Conservation (phyloP, 2,888 invertebrate genomes). For the Dioctria rufipes region DNA sequence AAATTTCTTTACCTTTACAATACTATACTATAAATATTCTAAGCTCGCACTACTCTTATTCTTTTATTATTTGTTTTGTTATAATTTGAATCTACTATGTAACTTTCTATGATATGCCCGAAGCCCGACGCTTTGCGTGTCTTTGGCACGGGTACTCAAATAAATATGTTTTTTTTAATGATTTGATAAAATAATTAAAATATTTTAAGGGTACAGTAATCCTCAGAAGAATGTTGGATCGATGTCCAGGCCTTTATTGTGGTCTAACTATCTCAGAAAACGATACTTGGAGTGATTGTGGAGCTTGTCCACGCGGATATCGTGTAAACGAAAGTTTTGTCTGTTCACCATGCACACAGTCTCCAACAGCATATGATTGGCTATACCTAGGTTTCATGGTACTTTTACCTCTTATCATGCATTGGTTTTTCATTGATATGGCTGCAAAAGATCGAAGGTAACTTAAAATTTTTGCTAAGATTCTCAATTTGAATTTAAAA, state of each 20-base stretch:
- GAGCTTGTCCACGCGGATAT: slow-evolving; percentile 89
- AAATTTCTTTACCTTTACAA: too few species aligned
- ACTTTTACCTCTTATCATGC: slow-evolving; percentile 86
- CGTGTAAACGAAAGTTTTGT: slow-evolving; percentile 80
- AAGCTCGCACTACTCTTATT: too few species aligned
- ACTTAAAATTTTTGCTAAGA: slow-evolving; percentile 56
- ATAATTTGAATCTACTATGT: too few species aligned
- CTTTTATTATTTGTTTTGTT: too few species aligned
- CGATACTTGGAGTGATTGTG: slow-evolving; percentile 85
- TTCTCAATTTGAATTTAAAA: slow-evolving; percentile 34
- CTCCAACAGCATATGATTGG: slow-evolving; percentile 91
- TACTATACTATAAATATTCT: too few species aligned
- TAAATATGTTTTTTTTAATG: too few species aligned
- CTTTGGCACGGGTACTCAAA: too few species aligned
- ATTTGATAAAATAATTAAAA: too few species aligned
- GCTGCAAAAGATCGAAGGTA: slow-evolving; percentile 82
- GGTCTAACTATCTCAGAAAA: slow-evolving; percentile 76
- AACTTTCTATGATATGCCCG: too few species aligned
- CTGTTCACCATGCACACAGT: slow-evolving; percentile 83
- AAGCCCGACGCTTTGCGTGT: too few species aligned
- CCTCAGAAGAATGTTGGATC: slow-evolving; percentile 36
- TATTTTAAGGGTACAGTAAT: too few species aligned
- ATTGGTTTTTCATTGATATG: slow-evolving; percentile 94
- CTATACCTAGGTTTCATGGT: slow-evolving; percentile 96
- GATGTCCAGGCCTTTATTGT: slow-evolving; percentile 70